These are phyloP conservation scores for Scaptomyza cyrtandrae DNA, from an alignment of 2,888 invertebrate genomes.

Conservation along the genomic window DNA sequence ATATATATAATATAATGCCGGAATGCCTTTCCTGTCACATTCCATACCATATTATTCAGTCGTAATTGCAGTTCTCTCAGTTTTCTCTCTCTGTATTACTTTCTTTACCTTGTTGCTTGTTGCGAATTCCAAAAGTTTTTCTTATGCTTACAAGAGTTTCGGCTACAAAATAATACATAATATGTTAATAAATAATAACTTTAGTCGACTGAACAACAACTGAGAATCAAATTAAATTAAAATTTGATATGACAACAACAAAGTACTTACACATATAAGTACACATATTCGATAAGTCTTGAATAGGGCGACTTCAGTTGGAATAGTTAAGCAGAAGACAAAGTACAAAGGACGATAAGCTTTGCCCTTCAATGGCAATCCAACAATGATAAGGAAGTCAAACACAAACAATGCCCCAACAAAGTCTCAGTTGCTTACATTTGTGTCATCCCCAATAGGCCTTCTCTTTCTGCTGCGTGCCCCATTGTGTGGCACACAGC, in stretches of 20 bases:
- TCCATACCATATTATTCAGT: conserved; percentile 43
- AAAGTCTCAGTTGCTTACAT: conserved; percentile 5
- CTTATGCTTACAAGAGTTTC: too few relatives aligned
- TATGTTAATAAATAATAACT: neutral
- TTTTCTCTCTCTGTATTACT: conserved; percentile 3
- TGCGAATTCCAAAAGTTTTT: neutral
- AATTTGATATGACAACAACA: conserved; percentile 15
- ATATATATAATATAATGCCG: neutral
- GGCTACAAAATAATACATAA: neutral
- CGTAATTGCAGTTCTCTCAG: conserved; percentile 34
- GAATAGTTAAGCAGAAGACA: conserved; percentile 11
- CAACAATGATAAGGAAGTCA: conserved; percentile 29
- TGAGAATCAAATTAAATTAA: neutral
- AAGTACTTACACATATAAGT: neutral
- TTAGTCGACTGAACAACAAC: neutral
- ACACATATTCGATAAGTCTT: conserved; percentile 34
- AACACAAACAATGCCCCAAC: conserved; percentile 43
- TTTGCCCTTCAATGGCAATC: conserved; percentile 7
- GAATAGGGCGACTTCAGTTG: conserved; percentile 28
- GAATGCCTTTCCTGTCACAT: conserved; percentile 32
- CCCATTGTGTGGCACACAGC: conserved; percentile 28
- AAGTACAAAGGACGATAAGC: conserved; percentile 1
- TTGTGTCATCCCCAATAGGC: neutral
- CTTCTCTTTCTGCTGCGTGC: neutral
- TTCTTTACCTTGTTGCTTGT: conserved; percentile 16